phyloP scores from a whole-genome alignment of 2,888 invertebrate genomes.

The Strigamia crassipes region DNA sequence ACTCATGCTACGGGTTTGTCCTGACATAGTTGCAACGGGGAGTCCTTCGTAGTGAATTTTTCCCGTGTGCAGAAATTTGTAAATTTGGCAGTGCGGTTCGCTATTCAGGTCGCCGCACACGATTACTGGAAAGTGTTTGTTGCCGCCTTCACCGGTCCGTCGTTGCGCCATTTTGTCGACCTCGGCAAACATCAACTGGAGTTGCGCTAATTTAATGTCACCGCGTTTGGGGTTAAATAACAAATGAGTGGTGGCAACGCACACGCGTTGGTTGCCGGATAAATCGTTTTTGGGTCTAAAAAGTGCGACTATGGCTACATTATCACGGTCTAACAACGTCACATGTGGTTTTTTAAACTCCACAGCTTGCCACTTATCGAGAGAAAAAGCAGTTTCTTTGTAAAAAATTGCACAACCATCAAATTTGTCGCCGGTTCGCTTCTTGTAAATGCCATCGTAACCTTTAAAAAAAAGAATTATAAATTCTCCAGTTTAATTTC shows the following conservation, averaged over 20 bases:
- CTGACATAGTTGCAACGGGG: slow-evolving; percentile 56
- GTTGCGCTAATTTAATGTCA: slow-evolving; percentile 88
- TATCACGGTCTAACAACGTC: slow-evolving; percentile 77
- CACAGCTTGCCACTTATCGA: slow-evolving; percentile 70
- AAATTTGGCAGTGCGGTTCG: slow-evolving; percentile 72
- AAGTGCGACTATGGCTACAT: slow-evolving; percentile 81
- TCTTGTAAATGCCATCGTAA: slow-evolving; percentile 77
- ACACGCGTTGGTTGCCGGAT: slow-evolving; percentile 49
- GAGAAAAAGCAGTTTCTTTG: slow-evolving; percentile 68
- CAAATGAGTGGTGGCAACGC: slow-evolving; percentile 89
- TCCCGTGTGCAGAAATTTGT: slow-evolving; percentile 71
- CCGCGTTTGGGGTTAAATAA: slow-evolving; percentile 87
- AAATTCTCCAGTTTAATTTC: background rate
- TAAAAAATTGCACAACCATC: slow-evolving; percentile 94
- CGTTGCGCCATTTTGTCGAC: slow-evolving; percentile 74
- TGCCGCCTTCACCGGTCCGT: slow-evolving; percentile 55
- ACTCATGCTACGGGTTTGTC: slow-evolving; percentile 55
- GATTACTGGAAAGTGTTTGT: slow-evolving; percentile 74
- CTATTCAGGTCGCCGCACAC: slow-evolving; percentile 94
- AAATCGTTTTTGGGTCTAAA: slow-evolving; percentile 64
- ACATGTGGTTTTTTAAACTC: slow-evolving; percentile 69
- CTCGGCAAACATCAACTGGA: slow-evolving; percentile 80
- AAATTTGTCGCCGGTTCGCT: slow-evolving; percentile 74
- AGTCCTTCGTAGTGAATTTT: slow-evolving; percentile 61
- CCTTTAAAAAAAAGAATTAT: slow-evolving; percentile 62